Conservation (phyloP, 2,888 invertebrate genomes). For the Hypselothyrea guttata region DNA sequence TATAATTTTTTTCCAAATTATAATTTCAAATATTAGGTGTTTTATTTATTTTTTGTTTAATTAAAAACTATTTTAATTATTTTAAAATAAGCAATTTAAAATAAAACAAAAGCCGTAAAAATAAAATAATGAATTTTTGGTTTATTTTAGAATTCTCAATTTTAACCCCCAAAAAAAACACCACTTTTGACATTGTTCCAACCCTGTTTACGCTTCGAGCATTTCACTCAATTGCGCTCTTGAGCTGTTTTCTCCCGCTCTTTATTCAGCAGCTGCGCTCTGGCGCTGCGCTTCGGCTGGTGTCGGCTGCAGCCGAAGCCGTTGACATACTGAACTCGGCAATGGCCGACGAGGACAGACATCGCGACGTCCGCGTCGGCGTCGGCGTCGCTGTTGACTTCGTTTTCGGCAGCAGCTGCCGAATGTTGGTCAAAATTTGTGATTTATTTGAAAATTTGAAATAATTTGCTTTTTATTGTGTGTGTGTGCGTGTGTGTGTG, state of each 20-base stretch:
- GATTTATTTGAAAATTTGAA: slow-evolving; percentile 70
- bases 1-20: no score
- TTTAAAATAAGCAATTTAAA: no score
- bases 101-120: no score
- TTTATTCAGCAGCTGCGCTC: slow-evolving; percentile 60
- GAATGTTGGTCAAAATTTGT: slow-evolving; percentile 60
- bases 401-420: slow-evolving; percentile 12
- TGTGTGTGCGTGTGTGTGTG: slow-evolving; percentile 6
- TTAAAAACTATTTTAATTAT: no score
- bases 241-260: slow-evolving; percentile 45
- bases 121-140: no score
- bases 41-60: no score
- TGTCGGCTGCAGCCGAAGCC: slow-evolving; percentile 31
- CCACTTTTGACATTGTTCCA: no score
- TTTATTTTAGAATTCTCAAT: no score
- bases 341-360: slow-evolving; percentile 2
- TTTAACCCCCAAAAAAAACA: no score
- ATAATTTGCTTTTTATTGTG: slow-evolving; percentile 64
- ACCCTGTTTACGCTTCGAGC: slow-evolving; percentile 7
- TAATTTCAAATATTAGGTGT: no score
- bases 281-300: slow-evolving; percentile 21
- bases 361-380: slow-evolving; percentile 29
- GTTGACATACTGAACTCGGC: slow-evolving; percentile 74
- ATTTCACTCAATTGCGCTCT: slow-evolving; percentile 18
- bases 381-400: slow-evolving; percentile 21